Base-by-base conservation (phyloP, 2,113 vertebrate genomes). In the Phalacrocorax brasilianus region DNA sequence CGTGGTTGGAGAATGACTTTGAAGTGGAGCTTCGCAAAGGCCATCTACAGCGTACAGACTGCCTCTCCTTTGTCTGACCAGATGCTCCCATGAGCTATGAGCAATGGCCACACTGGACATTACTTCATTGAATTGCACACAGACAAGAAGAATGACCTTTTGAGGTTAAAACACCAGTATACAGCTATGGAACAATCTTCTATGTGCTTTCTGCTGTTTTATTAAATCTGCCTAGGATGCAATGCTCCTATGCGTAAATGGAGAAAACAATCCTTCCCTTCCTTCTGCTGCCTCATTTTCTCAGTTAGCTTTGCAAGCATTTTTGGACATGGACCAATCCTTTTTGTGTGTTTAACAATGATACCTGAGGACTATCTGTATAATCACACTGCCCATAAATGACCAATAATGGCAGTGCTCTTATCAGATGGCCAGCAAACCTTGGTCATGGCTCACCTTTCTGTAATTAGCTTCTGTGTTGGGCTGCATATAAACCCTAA, bases 181-280 rank as follows among this genome's bases (percentile, higher is more conserved):
- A 16, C 13, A 40, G 70, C 1, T 3, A 67, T 0, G 2, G 47
- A 75, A 50, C 35, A 45, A 59, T n/a, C 67, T 72, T 61, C 63
- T 53, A 20, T 1, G 3, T 45, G 14, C 42, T 50, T 91, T 83
- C 38, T 79, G 52, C 53, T 26, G 22, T 15, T 40, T 40, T 66
- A 59, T 14, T 81, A 62, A 67, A 81, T 40, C 28, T 0, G 0
- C 49, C 49, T 32, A 49, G 62, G 15, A 68, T 0, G 0, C 47
- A 67, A 80, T 4, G 9, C 63, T 9, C 4, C 16, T 8, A 6
- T 0, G 47, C 28, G 47, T 47, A 86, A 77, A 83, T 10, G 73
- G 49, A 71, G 40, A 72, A 84, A 84, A 18, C 40, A 68, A 78
- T 35, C 90, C 59, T 80, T 58, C 47, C 38, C 26, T 88, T 70